Percentiles rank a stretch among this genome's conserved stretches.
Evolutionary conservation across 2,113 vertebrate genomes (phyloP).

Genomic region (Desmodus rotundus): DNA sequence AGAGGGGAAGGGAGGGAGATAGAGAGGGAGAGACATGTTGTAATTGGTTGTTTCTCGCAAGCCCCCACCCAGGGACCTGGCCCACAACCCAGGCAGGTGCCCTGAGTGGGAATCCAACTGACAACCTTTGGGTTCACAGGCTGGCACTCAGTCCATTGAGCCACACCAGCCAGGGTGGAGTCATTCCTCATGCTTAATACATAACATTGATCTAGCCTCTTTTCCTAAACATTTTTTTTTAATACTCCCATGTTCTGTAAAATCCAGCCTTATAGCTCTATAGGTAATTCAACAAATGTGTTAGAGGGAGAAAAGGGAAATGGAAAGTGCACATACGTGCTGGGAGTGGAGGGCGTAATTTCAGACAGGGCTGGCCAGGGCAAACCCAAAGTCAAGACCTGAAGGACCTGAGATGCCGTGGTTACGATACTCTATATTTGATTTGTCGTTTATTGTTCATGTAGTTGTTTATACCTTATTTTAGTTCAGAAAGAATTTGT

Average conservation of each 20-base stretch:
- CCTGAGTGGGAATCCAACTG: no score
- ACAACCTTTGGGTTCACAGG: no score
- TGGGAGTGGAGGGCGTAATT: no score
- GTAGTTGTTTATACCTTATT: neutral
- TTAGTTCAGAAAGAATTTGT: neutral
- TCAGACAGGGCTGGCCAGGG: neutral
- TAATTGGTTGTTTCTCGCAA: no score
- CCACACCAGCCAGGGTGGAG: neutral
- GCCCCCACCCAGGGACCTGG: no score
- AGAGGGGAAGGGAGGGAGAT: no score
- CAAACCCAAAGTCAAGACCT: neutral
- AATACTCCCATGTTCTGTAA: neutral
- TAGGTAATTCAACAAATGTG: neutral
- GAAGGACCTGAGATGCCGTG: neutral
- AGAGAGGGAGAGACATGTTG: no score
- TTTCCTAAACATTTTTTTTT: neutral
- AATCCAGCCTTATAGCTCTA: neutral
- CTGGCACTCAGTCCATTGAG: no score
- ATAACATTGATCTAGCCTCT: neutral
- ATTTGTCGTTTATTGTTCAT: neutral
- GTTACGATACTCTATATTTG: neutral
- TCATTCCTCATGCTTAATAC: neutral
- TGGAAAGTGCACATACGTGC: fast-evolving
- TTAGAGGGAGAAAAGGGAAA: neutral
- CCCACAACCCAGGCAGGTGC: no score